A percentile compares a stretch with the other conserved stretches of the same genome.
These are phyloP conservation scores for Drosophila neonasuta DNA, from an alignment of 2,888 invertebrate species.

Conservation along the genomic window DNA sequence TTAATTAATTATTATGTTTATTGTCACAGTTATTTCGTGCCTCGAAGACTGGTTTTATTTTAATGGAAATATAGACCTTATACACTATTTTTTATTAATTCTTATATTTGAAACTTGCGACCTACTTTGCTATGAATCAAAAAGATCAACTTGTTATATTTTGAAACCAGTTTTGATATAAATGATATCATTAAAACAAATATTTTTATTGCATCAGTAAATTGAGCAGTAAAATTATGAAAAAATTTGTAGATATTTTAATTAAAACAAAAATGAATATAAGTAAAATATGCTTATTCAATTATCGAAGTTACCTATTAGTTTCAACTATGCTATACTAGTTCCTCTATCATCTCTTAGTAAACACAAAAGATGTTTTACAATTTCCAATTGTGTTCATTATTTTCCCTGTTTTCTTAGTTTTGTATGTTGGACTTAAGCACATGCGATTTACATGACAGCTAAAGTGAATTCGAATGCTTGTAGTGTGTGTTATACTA, in stretches of 20 bases:
- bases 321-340: no score
- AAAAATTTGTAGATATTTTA: neutral
- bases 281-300: neutral
- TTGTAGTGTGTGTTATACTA: neutral
- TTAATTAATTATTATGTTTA: no score
- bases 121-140: neutral
- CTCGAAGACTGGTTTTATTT: no score
- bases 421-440: conserved; percentile 2
- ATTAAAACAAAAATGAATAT: neutral
- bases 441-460: conserved; percentile 34
- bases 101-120: neutral
- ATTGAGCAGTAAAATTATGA: no score
- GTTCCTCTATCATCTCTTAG: neutral
- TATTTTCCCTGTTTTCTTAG: neutral
- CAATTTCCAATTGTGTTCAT: neutral
- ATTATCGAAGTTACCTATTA: no score
- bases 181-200: neutral
- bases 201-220: neutral
- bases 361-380: neutral
- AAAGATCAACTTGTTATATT: neutral
- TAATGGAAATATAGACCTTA: no score
- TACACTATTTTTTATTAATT: no score
- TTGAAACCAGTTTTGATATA: neutral
- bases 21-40: no score
- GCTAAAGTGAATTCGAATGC: conserved; percentile 1